phyloP scores from a whole-genome alignment of 2,888 invertebrate genomes.

The Agapostemon virescens region DNA sequence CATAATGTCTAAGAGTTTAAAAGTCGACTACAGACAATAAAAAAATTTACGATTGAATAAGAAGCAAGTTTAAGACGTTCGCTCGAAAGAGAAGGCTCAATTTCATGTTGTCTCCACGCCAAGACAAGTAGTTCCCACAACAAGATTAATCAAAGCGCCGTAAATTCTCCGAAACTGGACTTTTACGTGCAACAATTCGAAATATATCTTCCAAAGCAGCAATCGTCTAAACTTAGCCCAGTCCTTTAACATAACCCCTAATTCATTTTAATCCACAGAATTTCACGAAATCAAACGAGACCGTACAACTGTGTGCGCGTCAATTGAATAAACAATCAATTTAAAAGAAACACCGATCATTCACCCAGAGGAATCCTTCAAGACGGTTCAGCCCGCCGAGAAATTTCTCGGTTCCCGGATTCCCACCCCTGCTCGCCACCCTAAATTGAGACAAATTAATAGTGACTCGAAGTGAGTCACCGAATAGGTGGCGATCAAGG shows the following conservation, averaged over 20 bases:
- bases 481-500: conserved; percentile 12
- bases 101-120: not conserved
- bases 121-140: not conserved
- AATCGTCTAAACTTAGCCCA: not conserved
- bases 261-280: not conserved
- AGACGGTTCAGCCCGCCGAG: not conserved
- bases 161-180: not conserved
- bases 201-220: not conserved
- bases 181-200: not conserved
- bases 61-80: too few relatives aligned
- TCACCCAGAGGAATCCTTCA: not conserved
- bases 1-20: too few relatives aligned
- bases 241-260: not conserved
- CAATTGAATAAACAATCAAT: conserved; percentile 6
- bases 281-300: not conserved
- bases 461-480: not conserved
- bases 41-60: too few relatives aligned
- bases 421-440: not conserved
- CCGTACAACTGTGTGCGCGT: not conserved
- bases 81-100: not conserved
- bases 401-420: conserved; percentile 3
- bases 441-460: conserved; percentile 35
- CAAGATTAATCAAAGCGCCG: conserved; percentile 1
- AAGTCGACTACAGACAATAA: too few relatives aligned
- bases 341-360: not conserved